Conservation (phyloP, 2,113 vertebrate species). For the Podiceps cristatus region DNA sequence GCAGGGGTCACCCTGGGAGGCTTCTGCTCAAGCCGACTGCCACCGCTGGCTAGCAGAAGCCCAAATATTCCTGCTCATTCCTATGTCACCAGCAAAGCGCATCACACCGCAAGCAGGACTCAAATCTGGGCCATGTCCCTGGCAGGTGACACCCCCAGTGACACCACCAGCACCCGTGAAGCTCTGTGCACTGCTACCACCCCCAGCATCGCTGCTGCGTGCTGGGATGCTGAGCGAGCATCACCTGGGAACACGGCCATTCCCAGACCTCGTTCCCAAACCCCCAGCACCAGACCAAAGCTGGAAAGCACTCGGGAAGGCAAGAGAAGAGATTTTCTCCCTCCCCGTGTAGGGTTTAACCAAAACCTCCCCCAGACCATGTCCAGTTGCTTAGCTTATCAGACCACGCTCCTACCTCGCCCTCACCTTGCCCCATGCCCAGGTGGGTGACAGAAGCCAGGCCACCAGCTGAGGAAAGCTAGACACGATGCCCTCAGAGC, state of each 20-base stretch:
- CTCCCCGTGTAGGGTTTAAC: background rate
- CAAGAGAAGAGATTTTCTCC: background rate
- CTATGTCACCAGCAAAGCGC: background rate
- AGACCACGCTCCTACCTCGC: background rate
- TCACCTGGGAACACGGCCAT: background rate
- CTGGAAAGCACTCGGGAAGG: background rate
- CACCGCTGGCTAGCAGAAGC: background rate
- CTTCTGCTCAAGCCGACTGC: background rate
- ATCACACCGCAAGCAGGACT: background rate
- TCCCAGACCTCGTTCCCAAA: background rate
- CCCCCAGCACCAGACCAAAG: background rate
- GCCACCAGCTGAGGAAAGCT: background rate
- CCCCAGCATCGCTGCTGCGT: background rate
- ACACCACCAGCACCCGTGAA: background rate
- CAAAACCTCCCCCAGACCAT: background rate
- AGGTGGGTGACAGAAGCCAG: background rate
- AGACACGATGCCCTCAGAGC: background rate
- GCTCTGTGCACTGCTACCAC: background rate
- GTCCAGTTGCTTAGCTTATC: background rate
- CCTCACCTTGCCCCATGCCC: background rate
- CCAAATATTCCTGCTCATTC: background rate
- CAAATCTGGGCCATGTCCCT: background rate
- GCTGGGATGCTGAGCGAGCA: background rate
- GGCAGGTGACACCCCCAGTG: background rate
- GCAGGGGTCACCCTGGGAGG: accelerated